Evolutionary conservation across 2,888 invertebrate species (phyloP), one percentile per base, ranked within the genome.

Genomic region (Trimorus sp.): DNA sequence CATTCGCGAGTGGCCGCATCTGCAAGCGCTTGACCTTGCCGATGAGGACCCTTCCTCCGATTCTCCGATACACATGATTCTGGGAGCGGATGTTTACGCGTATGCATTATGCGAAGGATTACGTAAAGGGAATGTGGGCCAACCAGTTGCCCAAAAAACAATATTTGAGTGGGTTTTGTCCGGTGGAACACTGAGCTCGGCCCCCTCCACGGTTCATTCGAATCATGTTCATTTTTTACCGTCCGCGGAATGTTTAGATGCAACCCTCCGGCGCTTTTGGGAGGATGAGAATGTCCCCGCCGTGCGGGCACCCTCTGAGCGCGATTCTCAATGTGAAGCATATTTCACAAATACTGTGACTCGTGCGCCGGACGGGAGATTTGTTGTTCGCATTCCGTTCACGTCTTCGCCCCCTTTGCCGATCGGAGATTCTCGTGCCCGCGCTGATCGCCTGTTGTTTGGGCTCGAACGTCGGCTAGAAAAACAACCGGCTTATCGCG

Each of bases 131-230:
- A 8, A n/a, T 1, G 2, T 38, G 16, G 48, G 48, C 1, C 16
- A 62, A 12, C 62, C 62, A 14, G 16, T 62, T 11, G 62, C 62
- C 12, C 45, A 59, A 9, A 9, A 14, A 8, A 59, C 58, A 1
- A 59, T 59, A 11, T 59, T 59, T 36, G 58, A 40, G 5, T 62
- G 62, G 45, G 14, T 62, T 12, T 11, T 62, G 15, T 62, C 48
- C 8, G 62, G 62, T 6, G 12, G 26, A 6, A 45, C 62, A 8
- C 9, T 9, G 14, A 3, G 16, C 14, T 6, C 14, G 8, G 7
- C 51, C 51, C 6, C 51, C 14, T n/a, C 15, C 7, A 3, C 14
- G 16, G 16, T 14, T 51, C 16, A 12, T n/a, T 12, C 4, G 7
- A 42, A 6, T 11, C 56, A 12, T 37, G 5, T 56, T 56, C 56